Conservation (phyloP, 2,113 vertebrate species). For the Psittacus erithacus region DNA sequence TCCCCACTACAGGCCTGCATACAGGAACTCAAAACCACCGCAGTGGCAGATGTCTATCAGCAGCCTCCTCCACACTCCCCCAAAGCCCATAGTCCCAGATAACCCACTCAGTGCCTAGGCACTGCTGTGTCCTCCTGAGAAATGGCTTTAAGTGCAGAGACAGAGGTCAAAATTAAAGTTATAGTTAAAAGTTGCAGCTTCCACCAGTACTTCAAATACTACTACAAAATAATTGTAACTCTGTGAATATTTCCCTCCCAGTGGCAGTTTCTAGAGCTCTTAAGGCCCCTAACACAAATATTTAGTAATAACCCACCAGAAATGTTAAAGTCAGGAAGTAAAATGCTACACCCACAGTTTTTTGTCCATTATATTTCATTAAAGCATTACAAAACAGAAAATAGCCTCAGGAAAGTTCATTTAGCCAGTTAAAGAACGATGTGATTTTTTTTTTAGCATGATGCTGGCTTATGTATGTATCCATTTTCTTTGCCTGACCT, state of each 20-base stretch:
- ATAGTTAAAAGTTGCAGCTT: background rate
- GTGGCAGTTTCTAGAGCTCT: background rate
- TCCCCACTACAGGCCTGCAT: background rate
- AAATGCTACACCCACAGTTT: background rate
- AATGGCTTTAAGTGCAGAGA: background rate
- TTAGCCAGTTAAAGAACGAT: background rate
- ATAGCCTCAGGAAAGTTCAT: conserved; percentile 1
- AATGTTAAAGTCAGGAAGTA: conserved; percentile 52
- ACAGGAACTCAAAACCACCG: background rate
- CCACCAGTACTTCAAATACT: background rate
- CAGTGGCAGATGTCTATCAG: background rate
- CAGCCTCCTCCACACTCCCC: background rate
- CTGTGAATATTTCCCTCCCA: background rate
- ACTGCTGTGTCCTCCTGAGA: background rate
- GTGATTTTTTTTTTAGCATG: background rate
- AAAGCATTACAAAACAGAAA: conserved; percentile 6
- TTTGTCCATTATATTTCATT: conserved; percentile 3
- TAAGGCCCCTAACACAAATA: background rate
- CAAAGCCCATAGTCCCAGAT: background rate
- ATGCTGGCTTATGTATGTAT: background rate
- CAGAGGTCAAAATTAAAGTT: background rate
- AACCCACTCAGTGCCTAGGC: fast-evolving
- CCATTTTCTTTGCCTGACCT: conserved; percentile 30
- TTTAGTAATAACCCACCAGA: background rate
- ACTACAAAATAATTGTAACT: background rate